Conservation (phyloP, 2,888 invertebrate species). For the Cylindroiulus punctatus region DNA sequence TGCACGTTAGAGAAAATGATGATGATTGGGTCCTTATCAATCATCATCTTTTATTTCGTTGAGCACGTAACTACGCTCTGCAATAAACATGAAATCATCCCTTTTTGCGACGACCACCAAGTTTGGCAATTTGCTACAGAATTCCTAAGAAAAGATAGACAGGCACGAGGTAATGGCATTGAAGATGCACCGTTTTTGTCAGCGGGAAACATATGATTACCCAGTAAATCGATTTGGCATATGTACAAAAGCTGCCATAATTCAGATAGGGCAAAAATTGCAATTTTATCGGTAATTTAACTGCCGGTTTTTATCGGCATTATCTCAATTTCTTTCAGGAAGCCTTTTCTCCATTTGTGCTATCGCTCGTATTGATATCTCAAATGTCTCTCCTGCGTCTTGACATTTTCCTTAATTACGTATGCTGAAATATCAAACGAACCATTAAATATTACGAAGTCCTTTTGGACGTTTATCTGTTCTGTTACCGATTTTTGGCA, state of each 20-base stretch:
- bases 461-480: not conserved
- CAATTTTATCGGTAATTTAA: slow-evolving; percentile 22
- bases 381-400: not conserved
- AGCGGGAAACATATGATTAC: not conserved
- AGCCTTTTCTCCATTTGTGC: slow-evolving; percentile 10
- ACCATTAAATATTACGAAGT: not conserved
- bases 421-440: slow-evolving; percentile 8
- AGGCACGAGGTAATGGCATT: not conserved
- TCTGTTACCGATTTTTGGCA: slow-evolving; percentile 15
- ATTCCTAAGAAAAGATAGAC: not conserved
- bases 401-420: slow-evolving; percentile 20
- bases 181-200: not conserved
- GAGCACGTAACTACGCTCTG: not conserved
- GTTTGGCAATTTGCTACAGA: not conserved
- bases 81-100: not conserved
- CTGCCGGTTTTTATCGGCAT: slow-evolving; percentile 8
- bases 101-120: not conserved
- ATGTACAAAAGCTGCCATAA: slow-evolving; percentile 16
- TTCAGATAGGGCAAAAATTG: not conserved
- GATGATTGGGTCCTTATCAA: not conserved
- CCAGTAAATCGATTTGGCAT: slow-evolving; percentile 12
- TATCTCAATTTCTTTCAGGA: slow-evolving; percentile 4
- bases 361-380: not conserved
- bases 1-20: not conserved
- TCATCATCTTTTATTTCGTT: slow-evolving; percentile 9